A percentile compares a stretch with the other conserved stretches of the same genome.
Conservation (phyloP, 2,113 vertebrate species). For the Psilopsiagon aymara region DNA sequence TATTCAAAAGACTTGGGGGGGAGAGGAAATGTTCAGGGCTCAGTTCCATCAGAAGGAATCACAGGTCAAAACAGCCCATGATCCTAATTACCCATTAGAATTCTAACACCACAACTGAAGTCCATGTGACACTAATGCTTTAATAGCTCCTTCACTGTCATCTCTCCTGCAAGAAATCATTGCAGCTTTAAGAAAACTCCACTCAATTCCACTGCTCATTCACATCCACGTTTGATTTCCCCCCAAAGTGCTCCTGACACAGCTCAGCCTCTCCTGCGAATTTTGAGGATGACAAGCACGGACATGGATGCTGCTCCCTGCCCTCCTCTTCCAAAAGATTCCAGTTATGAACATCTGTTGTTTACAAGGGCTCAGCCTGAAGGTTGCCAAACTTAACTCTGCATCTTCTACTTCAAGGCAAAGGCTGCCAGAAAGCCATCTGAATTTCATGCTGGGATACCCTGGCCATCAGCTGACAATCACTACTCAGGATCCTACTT, state of each 20-base stretch:
- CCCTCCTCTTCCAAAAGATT: conserved; percentile 58
- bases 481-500: conserved; percentile 35
- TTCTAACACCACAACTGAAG: neutral
- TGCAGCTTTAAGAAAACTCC: neutral
- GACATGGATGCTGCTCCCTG: conserved; percentile 56
- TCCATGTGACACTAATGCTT: accelerated
- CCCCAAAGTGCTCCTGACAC: conserved; percentile 8
- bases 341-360: conserved; percentile 81
- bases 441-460: conserved; percentile 74
- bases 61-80: neutral
- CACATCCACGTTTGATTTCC: neutral
- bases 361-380: conserved; percentile 76
- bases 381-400: conserved; percentile 77
- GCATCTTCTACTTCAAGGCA: conserved; percentile 60
- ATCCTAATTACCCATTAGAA: neutral
- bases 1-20: neutral
- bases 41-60: neutral
- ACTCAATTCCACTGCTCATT: neutral
- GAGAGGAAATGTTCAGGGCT: neutral
- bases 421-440: conserved; percentile 72
- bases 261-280: neutral
- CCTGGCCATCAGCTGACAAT: conserved; percentile 68
- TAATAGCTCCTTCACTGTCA: neutral
- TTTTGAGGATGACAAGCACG: conserved; percentile 65
- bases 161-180: neutral